These are phyloP conservation scores for Cynopterus brachyotis DNA, from an alignment of 2,113 vertebrate genomes.

Conservation along the genomic window DNA sequence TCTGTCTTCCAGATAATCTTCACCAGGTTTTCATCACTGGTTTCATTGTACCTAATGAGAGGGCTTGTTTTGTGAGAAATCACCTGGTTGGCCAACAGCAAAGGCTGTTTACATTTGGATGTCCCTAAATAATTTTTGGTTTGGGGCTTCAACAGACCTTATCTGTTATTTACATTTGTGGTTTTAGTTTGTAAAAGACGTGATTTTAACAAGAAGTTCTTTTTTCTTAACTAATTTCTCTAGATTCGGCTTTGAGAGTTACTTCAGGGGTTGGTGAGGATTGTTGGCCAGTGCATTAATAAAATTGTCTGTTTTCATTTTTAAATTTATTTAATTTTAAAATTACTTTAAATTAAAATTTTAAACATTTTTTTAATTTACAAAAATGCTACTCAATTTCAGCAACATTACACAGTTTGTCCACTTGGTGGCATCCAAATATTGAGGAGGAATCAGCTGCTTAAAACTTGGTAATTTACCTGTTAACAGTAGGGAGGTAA, in stretches of 20 bases:
- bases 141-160: neutral
- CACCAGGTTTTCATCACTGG: neutral
- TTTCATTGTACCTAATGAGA: neutral
- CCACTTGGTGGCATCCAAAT: constrained; percentile 83
- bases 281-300: neutral
- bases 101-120: neutral
- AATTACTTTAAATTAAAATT: neutral
- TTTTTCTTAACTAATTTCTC: constrained; percentile 9
- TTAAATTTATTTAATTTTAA: neutral
- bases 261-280: neutral
- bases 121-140: neutral
- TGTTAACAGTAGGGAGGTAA: neutral
- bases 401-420: constrained; percentile 58
- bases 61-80: neutral
- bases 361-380: neutral
- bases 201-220: neutral
- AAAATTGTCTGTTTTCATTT: neutral
- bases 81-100: neutral
- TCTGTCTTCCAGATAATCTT: neutral
- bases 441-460: constrained; percentile 43
- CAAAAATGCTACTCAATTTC: neutral
- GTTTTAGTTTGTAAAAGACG: neutral
- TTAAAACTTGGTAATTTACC: neutral
- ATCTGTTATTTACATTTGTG: neutral
- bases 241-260: neutral